Percentiles rank a stretch among this genome's conserved stretches.
phyloP scores from a whole-genome alignment of 1,140 invertebrate species.

The Trialeurodes vaporariorum region DNA sequence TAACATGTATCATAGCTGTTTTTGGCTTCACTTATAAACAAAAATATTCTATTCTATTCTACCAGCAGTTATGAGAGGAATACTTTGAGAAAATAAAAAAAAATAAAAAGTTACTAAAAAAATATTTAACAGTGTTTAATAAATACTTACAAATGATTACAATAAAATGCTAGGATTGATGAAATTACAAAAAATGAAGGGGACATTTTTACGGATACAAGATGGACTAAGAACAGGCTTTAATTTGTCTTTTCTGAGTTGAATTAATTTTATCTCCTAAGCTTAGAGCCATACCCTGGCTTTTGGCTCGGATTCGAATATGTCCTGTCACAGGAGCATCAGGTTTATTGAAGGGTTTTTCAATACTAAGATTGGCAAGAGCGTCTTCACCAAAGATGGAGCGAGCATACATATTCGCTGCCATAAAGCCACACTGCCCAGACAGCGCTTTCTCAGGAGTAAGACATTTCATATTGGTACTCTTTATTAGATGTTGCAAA shows the following conservation, averaged over 20 bases:
- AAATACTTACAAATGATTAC: not conserved
- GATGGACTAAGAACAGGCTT: slow-evolving; percentile 16
- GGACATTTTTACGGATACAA: not conserved
- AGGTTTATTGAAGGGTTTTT: slow-evolving; percentile 80
- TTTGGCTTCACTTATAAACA: no score
- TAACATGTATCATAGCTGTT: no score
- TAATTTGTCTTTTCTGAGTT: slow-evolving; percentile 57
- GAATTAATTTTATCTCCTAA: slow-evolving; percentile 93
- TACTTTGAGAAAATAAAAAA: no score
- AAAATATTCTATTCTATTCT: no score
- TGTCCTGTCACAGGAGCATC: slow-evolving; percentile 87
- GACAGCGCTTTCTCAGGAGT: slow-evolving; percentile 90
- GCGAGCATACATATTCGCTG: slow-evolving; percentile 96
- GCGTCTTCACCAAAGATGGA: slow-evolving; percentile 99
- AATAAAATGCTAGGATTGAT: not conserved
- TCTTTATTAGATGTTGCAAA: slow-evolving; percentile 79
- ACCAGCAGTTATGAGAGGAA: no score
- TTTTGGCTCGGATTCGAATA: slow-evolving; percentile 94
- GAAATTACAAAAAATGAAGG: not conserved
- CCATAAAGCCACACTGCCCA: slow-evolving; percentile 97
- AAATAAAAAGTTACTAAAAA: not conserved
- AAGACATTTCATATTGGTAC: slow-evolving; percentile 98
- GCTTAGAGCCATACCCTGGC: slow-evolving; percentile 92
- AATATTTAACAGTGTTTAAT: not conserved
- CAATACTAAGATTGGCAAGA: slow-evolving; percentile 94